Evolutionary conservation across 64 coral and sea anemone genomes (phyloP), one percentile per base, ranked within the genome.

Genomic region (Anthopleura sola): DNA sequence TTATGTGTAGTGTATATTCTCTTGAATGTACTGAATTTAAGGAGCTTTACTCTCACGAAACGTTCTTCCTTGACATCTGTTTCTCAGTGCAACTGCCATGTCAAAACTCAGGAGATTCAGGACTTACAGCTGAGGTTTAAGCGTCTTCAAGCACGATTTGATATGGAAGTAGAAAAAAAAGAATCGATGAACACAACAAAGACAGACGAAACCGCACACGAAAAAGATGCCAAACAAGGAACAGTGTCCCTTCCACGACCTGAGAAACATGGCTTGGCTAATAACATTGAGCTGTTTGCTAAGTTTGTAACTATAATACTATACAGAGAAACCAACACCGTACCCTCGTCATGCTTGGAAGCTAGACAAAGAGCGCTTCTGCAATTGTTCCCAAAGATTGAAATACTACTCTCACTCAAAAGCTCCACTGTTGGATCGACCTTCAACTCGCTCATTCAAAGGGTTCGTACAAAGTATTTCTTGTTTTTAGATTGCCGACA

Each of bases 381-480:
- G 32, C 49, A 37, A 2, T 55, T 78, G 48, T 75, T 77, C 11
- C 71, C 85, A 19, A 75, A 78, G 14, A 39, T 51, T 13, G 18
- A 75, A 2, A 49, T 87, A 11, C 54, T 87, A 32, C 2, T 31
- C 16, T 33, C 49, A 21, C 36, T 28, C 66, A 78, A 47, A 18
- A 24, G 23, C 11, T 20, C 53, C 9, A 55, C 75, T 17, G 46
- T 68, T 18, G 86, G 50, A 4, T 29, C 75, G 26, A 31, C 50
- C 2, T 88, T 88, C 16, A 88, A 88, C 55, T 58, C 44, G 20
- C 55, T 57, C 23, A 75, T 78, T 17, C 49, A 49, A 33, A 8
- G 17, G 1, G 79, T 89, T 3, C 66, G 66, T 36, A 83, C 87
- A 0, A 83, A 89, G 60, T 89, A 89, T 37, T 89, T 89, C 49